Base-by-base conservation (phyloP, 2,888 invertebrate genomes). In the Oscheius sp. region DNA sequence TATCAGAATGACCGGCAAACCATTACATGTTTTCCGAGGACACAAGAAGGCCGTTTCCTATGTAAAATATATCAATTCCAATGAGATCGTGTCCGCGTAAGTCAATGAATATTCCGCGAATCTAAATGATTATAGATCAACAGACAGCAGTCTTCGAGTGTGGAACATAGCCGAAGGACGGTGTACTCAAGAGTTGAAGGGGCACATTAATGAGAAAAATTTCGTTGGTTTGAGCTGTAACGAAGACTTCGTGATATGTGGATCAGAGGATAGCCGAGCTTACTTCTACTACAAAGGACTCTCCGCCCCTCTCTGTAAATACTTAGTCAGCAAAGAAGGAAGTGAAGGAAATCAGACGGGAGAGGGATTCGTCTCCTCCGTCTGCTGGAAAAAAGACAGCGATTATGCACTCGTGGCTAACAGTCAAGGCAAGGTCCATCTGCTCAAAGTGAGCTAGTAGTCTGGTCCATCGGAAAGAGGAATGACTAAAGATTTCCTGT, bases 1-100 rank as follows among this genome's bases (percentile, higher is more conserved):
- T 88, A 89, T 95, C 76, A 89, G 95, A 38, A 91, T 93, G 78
- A 91, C 92, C 85, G 91, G 92, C 68, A 91, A 92, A 74, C 91
- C 94, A 0, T 89, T 94, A 20, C 91, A 91, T 67, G 90, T 94
- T 12, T 93, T 95, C 86, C 91, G 92, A 81, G 94, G 94, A 36
- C 95, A 95, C 86, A 90, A 92, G 72, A 95, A 95, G 87, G 94
- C 95, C 0, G 95, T 95, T 0, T 94, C 94, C 0, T 95, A 95
- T 87, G 94, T 94, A 0, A 93, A 94, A 87, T 95, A 94, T 87
- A 89, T 94, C 51, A 93, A 92, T 86, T 90, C 91, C 62, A 90
- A 91, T 75, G 92, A 94, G 81, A 91, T 95, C 49, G 93, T 95
- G 0, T 94, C 94, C 0, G 94, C 94, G 47, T 88, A 83, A 85